Percentiles rank a stretch among this genome's conserved stretches.
Evolutionary conservation across 2,797 vertebrate species (phyloP).

Genomic region (Dryobates pubescens): DNA sequence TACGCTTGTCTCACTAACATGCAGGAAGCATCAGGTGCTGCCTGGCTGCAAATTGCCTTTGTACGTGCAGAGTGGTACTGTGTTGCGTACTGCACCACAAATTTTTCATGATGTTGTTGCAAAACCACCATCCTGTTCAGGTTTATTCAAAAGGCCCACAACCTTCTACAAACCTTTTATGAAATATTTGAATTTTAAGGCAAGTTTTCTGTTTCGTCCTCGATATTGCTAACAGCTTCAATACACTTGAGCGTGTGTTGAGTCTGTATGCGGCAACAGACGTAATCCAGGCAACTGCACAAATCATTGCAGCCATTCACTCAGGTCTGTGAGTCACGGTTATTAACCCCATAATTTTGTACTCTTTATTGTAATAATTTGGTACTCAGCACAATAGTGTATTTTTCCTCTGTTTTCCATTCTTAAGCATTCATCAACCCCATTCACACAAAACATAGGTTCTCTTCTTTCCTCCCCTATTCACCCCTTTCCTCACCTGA

Average conservation of each 20-base stretch:
- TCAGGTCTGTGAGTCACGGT: neutral
- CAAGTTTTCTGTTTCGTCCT: constrained; percentile 6
- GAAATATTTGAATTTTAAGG: constrained; percentile 21
- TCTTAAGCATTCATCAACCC: neutral
- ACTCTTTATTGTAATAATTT: constrained; percentile 2
- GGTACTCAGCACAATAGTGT: neutral
- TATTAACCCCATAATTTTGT: constrained; percentile 16
- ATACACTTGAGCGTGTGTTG: neutral
- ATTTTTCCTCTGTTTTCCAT: neutral
- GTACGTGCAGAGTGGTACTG: neutral
- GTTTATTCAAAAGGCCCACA: constrained; percentile 23
- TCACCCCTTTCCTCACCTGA: neutral
- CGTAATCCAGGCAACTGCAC: neutral
- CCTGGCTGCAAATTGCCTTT: constrained; percentile 16
- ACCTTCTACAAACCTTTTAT: constrained; percentile 40
- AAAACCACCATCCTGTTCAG: neutral
- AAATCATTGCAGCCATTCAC: constrained; percentile 12
- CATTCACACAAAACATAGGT: neutral
- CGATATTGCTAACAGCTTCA: constrained; percentile 11
- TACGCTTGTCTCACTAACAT: neutral
- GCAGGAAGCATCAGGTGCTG: neutral
- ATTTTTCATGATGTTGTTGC: constrained; percentile 13
- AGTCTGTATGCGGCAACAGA: neutral
- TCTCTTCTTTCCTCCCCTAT: neutral
- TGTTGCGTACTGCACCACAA: neutral